phyloP scores from a whole-genome alignment of 2,797 vertebrate genomes.

The Schizopygopsis malacanthus region DNA sequence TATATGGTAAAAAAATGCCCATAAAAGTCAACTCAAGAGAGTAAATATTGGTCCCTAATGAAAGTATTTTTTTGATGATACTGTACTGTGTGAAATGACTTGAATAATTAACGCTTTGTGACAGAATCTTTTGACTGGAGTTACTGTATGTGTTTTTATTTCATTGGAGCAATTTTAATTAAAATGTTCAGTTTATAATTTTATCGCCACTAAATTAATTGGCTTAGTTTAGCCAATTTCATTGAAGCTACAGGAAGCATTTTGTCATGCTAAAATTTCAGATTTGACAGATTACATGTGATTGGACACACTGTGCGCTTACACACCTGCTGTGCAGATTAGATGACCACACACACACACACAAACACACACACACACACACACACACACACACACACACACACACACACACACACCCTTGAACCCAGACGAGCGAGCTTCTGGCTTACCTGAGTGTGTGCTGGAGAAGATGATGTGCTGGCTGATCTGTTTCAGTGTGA shows the following conservation, averaged over 20 bases:
- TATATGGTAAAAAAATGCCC: background rate
- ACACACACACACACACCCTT: too few species aligned
- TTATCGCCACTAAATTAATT: background rate
- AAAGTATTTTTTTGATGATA: background rate
- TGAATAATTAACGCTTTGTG: background rate
- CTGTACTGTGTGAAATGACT: background rate
- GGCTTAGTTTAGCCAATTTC: background rate
- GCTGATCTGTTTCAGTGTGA: slow-evolving; percentile 59
- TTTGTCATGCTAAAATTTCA: slow-evolving; percentile 15
- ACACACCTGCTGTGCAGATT: slow-evolving; percentile 2
- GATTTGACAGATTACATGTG: slow-evolving; percentile 8
- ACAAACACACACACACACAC: background rate
- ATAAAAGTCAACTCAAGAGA: too few species aligned
- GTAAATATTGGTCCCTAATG: background rate
- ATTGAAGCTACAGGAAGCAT: background rate
- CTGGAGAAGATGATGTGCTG: slow-evolving; percentile 29
- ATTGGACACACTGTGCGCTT: background rate
- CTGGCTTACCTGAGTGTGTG: slow-evolving; percentile 39
- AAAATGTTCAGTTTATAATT: background rate
- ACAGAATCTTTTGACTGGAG: background rate
- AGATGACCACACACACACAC: slow-evolving; percentile 10
- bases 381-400: too few species aligned
- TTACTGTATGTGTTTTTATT: background rate
- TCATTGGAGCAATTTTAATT: background rate
- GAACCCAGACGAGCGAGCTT: background rate